phyloP scores from a whole-genome alignment of 2,888 invertebrate species.

The Thymelicus sylvestris region DNA sequence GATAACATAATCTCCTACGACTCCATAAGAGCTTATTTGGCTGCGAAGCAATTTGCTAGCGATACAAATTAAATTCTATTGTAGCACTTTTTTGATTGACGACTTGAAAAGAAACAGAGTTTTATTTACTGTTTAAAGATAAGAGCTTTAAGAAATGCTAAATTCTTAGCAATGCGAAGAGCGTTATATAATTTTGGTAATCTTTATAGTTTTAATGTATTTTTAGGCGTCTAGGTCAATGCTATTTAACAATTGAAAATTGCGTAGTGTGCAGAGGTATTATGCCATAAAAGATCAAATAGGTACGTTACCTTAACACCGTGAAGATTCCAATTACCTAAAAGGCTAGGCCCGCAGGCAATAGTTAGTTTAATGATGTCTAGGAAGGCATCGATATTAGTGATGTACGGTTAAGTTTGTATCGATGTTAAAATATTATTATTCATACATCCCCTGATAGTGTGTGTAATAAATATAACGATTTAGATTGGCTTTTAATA shows the following conservation, averaged over 20 bases:
- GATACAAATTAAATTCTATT: no score
- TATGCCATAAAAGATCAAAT: slow-evolving; percentile 13
- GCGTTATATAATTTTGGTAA: not conserved
- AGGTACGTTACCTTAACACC: slow-evolving; percentile 33
- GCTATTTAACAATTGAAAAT: slow-evolving; percentile 12
- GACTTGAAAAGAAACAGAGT: no score
- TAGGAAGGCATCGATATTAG: slow-evolving; percentile 21
- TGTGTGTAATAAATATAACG: no score
- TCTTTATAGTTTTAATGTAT: not conserved
- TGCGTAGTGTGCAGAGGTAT: slow-evolving; percentile 4
- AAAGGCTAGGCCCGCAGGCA: slow-evolving; percentile 41
- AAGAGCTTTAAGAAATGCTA: no score
- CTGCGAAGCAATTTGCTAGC: no score
- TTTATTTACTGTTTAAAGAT: no score
- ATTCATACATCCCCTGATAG: not conserved
- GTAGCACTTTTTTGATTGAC: no score
- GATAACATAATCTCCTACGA: no score
- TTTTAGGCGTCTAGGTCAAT: slow-evolving; percentile 23
- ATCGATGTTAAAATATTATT: not conserved
- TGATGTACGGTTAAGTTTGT: not conserved
- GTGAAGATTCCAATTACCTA: slow-evolving; percentile 43
- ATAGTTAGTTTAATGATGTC: slow-evolving; percentile 43
- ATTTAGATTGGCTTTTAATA: no score
- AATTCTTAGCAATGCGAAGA: no score
- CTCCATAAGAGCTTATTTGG: no score